Evolutionary conservation across 2,888 invertebrate genomes (phyloP).

Genomic region (Matsumyia berberina): DNA sequence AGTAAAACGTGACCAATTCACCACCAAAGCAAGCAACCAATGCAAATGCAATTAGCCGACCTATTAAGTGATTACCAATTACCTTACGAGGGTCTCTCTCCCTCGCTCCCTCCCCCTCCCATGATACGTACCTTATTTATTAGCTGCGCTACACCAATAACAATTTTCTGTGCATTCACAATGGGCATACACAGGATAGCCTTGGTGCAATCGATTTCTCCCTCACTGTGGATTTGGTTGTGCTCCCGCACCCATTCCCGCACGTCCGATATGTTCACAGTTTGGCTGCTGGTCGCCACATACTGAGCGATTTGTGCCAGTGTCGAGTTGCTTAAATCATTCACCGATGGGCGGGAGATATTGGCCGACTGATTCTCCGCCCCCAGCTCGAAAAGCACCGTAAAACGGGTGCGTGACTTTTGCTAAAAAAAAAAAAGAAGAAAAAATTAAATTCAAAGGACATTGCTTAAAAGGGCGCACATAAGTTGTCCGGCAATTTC

Average conservation of each 20-base stretch:
- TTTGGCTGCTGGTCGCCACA: constrained; percentile 94
- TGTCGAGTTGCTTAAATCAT: constrained; percentile 88
- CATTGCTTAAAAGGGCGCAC: neutral
- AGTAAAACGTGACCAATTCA: constrained; percentile 14
- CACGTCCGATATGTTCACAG: constrained; percentile 95
- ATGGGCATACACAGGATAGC: constrained; percentile 97
- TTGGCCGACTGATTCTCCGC: constrained; percentile 88
- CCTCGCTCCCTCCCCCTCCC: too few relatives aligned
- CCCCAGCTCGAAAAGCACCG: constrained; percentile 93
- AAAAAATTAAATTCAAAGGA: constrained; percentile 12
- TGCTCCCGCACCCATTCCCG: constrained; percentile 91
- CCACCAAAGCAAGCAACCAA: neutral
- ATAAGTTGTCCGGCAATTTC: neutral
- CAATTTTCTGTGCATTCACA: constrained; percentile 93
- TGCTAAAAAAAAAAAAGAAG: constrained; percentile 74
- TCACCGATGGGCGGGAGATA: constrained; percentile 87
- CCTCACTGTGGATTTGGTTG: constrained; percentile 85
- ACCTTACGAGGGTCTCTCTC: neutral
- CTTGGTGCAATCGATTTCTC: constrained; percentile 89
- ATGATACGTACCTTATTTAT: constrained; percentile 94
- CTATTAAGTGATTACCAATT: constrained; percentile 17
- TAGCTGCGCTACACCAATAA: constrained; percentile 96
- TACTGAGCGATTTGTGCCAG: constrained; percentile 93
- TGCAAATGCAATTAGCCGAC: constrained; percentile 19
- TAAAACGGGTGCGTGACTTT: constrained; percentile 88